phyloP scores from a whole-genome alignment of 2,113 vertebrate genomes.

The Guaruba guarouba region DNA sequence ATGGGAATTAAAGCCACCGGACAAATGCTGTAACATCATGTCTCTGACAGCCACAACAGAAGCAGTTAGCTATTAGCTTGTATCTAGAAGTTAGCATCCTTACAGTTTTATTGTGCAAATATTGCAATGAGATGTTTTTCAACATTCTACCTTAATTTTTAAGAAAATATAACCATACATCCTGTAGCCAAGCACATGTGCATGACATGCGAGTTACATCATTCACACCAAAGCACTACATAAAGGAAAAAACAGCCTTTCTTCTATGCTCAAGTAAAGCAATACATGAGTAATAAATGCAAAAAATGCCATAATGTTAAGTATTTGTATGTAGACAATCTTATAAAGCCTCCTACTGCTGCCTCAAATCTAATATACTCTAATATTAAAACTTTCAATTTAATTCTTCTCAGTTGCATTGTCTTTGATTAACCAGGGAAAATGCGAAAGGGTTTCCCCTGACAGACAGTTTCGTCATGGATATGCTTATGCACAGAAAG shows the following conservation, averaged over 20 bases:
- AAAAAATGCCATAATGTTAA: constrained; percentile 36
- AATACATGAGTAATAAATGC: constrained; percentile 5
- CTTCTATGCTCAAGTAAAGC: constrained; percentile 24
- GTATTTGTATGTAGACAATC: constrained; percentile 34
- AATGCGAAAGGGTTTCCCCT: constrained; percentile 4
- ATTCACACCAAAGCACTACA: not conserved
- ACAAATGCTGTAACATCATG: not conserved
- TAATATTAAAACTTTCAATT: constrained; percentile 50
- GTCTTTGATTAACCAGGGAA: constrained; percentile 63
- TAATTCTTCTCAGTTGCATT: constrained; percentile 52
- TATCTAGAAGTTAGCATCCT: too few relatives aligned
- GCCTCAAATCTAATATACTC: constrained; percentile 29
- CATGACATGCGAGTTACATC: not conserved
- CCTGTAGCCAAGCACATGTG: not conserved
- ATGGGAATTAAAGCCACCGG: not conserved
- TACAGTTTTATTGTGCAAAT: not conserved
- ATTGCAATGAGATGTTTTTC: not conserved
- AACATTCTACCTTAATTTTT: not conserved
- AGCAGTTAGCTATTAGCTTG: too few relatives aligned
- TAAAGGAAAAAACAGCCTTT: not conserved
- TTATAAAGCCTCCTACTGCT: constrained; percentile 46
- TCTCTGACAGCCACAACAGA: not conserved
- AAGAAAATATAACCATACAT: not conserved
- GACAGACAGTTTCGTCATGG: not conserved
- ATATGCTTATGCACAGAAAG: not conserved